Base-by-base conservation (phyloP, 1,140 invertebrate genomes). In the Coboldia fuscipes region DNA sequence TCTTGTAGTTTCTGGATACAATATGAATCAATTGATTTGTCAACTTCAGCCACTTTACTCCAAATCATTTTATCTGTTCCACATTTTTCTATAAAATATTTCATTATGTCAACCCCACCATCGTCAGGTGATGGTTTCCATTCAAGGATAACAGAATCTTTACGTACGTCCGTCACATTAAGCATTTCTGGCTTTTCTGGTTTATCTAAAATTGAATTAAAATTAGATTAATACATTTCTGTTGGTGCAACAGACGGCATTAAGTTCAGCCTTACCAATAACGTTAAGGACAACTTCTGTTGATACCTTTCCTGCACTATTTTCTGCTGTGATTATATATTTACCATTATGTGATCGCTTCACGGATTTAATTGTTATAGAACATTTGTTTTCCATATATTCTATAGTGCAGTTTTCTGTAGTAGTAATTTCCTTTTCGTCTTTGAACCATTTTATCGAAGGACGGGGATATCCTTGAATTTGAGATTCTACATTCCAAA, bases 111-210 rank as follows among this genome's bases (percentile, higher is more conserved):
- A 34, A 76, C 53, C 26, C 79, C 82, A 35, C 84, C 83, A 47
- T 84, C 74, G 44, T 82, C 73, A 3, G 64, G 44, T 3, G 84
- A 81, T 29, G 79, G 75, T 46, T 75, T 73, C 85, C 84, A 89
- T 56, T 74, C 67, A 33, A 85, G 62, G 2, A 64, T 70, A 3
- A 82, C 67, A 0, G 70, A 69, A 41, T 79, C 70, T 40, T 69
- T 66, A 40, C 70, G 70, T 15, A 84, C 65, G 42, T 82, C 75
- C 42, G 71, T 73, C 19, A 82, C 63, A 22, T 69, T 51, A 2
- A 89, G 58, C 12, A 78, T 75, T 23, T 81, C 69, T 0, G 88
- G 88, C 45, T 71, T 72, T 36, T 69, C 67, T 5, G 88, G 86
- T 53, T 82, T 79, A 45, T 88, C 84, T 78, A 46, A 40, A 46